Evolutionary conservation across 2,797 vertebrate species (phyloP).

Genomic region (Merluccius polli): DNA sequence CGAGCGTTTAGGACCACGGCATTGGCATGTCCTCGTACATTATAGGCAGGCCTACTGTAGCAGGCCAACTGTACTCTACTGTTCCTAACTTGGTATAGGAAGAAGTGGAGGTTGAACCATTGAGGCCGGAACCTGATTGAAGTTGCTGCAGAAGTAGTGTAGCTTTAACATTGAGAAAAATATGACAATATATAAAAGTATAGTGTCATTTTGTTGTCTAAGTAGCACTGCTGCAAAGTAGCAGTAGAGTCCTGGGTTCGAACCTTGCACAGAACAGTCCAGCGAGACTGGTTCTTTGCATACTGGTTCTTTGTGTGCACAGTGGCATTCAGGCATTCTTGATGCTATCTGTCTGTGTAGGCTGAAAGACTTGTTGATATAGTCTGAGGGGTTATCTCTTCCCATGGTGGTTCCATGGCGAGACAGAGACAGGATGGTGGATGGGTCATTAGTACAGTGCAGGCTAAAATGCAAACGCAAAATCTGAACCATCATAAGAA

Average conservation of each 20-base stretch:
- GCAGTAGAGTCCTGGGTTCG: background rate
- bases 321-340: background rate
- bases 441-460: background rate
- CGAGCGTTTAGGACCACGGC: conserved; percentile 52
- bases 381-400: conserved; percentile 57
- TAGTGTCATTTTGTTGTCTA: background rate
- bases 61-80: background rate
- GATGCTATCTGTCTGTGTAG: background rate
- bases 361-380: conserved; percentile 36
- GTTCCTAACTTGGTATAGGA: background rate
- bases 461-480: background rate
- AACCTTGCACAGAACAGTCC: background rate
- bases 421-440: conserved; percentile 24
- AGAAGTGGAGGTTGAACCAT: background rate
- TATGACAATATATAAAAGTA: background rate
- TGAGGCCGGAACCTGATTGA: background rate
- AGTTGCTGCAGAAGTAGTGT: background rate
- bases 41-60: too few species aligned
- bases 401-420: conserved; percentile 39
- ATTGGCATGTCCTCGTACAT: conserved; percentile 36
- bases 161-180: background rate
- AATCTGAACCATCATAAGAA: background rate
- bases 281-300: background rate
- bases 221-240: background rate
- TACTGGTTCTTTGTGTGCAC: background rate